These are phyloP conservation scores for Phainopepla nitens DNA, from an alignment of 2,113 vertebrate species.

Conservation along the genomic window DNA sequence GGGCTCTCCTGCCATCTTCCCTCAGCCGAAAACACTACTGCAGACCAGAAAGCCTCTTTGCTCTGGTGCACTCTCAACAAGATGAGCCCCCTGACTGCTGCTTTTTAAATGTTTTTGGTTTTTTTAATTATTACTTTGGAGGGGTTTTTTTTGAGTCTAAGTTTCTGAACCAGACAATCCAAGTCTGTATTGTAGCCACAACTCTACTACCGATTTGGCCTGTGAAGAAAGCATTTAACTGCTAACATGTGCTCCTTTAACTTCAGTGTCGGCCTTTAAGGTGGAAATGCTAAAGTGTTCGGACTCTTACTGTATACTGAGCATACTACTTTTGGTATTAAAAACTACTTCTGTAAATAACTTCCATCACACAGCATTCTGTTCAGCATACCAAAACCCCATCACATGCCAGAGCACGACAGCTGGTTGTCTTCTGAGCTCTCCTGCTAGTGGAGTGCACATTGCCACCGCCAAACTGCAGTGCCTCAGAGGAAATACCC, in stretches of 20 bases:
- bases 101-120: conserved; percentile 52
- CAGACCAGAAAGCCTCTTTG: conserved; percentile 60
- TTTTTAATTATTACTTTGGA: conserved; percentile 2
- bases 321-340: conserved; percentile 50
- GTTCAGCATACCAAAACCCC: conserved; percentile 13
- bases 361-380: conserved; percentile 51
- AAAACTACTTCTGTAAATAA: conserved; percentile 51
- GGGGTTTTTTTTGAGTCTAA: not conserved
- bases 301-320: conserved; percentile 53
- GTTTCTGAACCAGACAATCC: conserved; percentile 71
- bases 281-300: conserved; percentile 38
- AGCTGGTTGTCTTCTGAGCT: conserved; percentile 28
- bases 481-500: conserved; percentile 38
- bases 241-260: conserved; percentile 20
- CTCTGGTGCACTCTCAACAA: conserved; percentile 61
- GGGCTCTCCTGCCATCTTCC: conserved; percentile 15
- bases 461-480: conserved; percentile 33
- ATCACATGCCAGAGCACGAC: conserved; percentile 43
- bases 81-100: conserved; percentile 70
- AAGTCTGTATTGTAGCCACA: conserved; percentile 64
- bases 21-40: conserved; percentile 52
- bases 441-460: not conserved
- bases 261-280: conserved; percentile 47
- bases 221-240: conserved; percentile 65
- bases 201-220: conserved; percentile 55